Base-by-base conservation (phyloP, 2,797 vertebrate species). In the Menidia menidia region DNA sequence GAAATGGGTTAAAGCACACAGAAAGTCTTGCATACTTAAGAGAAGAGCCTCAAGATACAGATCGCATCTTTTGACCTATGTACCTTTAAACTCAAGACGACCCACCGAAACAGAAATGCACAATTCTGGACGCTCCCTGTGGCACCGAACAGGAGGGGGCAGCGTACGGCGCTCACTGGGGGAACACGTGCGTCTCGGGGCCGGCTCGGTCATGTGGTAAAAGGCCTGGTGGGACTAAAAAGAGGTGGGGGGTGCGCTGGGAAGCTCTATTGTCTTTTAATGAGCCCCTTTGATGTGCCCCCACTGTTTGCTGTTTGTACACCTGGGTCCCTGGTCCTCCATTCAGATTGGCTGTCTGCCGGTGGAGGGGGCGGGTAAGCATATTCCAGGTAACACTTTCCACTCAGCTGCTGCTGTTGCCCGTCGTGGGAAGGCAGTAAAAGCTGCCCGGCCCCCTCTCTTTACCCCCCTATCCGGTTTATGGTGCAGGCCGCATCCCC, bases 401-500 rank as follows among this genome's bases (percentile, higher is more conserved):
- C 80, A 93, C 86, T 85, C 82, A 91, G 88, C 87, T 88, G 77
- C 84, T 90, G 87, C 83, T 89, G 80, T 60, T 68, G 87, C 74
- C 87, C 93, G 92, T 91, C 83, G 90, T 94, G 94, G 93, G 93
- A 93, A 94, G 84, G 90, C 90, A 82, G 92, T 95, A 94, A 94
- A 89, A 83, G 43, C 80, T 67, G 77, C 79, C 74, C 78, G 56
- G 71, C 81, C 87, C 81, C 87, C 87, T 91, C 92, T 94, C 88
- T 94, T 92, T 91, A 85, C 85, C 83, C 67, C 78, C 63, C 33
- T 47, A 68, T 18, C 33, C 32, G 83, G 93, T 39, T 93, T 94
- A 92, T 59, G 82, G 92, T 88, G 82, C 75, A 72, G 58, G 25
- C 6, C 8, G 14, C 3, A 39, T 64, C 41, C 55, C 53, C 63